These are phyloP conservation scores for Protonemura montana DNA, from an alignment of 2,888 invertebrate genomes.

Conservation along the genomic window DNA sequence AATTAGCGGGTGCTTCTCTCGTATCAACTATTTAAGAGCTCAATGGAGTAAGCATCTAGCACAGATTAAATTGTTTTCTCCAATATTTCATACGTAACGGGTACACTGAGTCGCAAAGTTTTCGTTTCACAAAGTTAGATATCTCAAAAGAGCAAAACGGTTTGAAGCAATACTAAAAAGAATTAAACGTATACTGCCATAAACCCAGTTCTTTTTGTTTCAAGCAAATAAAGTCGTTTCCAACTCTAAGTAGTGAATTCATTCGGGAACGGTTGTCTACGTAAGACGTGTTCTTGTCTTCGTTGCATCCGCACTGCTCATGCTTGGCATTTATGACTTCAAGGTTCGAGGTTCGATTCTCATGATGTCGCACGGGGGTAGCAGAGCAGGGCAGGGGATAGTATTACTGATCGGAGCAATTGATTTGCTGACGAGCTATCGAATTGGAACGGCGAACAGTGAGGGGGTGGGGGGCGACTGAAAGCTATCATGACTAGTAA, in stretches of 20 bases:
- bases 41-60: no score
- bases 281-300: not conserved
- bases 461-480: not conserved
- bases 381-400: not conserved
- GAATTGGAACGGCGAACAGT: not conserved
- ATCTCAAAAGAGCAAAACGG: not conserved
- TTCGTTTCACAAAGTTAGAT: no score
- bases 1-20: no score
- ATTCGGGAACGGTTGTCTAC: not conserved
- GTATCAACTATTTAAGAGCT: no score
- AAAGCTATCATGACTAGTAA: slow-evolving; percentile 30
- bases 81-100: no score
- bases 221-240: not conserved
- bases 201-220: not conserved
- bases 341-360: not conserved
- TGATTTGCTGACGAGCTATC: slow-evolving; percentile 37
- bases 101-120: no score
- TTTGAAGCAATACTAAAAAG: not conserved
- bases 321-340: slow-evolving; percentile 10
- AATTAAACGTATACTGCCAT: not conserved
- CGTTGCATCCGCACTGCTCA: not conserved
- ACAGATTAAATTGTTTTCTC: no score
- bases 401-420: slow-evolving; percentile 32
- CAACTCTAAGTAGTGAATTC: not conserved
- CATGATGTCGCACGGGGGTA: not conserved